Conservation (phyloP, 2,888 invertebrate genomes). For the Prionchulus punctatus region DNA sequence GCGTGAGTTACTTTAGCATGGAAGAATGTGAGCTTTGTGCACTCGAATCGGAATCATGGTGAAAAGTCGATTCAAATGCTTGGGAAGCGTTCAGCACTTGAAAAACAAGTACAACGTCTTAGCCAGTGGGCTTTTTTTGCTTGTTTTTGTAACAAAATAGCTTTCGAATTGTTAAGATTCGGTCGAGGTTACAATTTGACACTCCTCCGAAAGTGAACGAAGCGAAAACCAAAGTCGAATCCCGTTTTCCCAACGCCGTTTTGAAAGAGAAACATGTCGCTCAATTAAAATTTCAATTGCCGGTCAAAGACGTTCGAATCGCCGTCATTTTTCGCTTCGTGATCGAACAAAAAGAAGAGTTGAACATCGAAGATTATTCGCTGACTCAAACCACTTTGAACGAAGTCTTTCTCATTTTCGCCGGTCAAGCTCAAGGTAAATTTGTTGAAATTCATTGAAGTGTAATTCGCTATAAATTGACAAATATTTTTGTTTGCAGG, state of each 20-base stretch:
- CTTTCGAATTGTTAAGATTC: constrained; percentile 27
- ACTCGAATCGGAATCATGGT: constrained; percentile 29
- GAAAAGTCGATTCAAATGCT: constrained; percentile 22
- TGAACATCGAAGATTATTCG: constrained; percentile 41
- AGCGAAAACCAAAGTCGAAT: constrained; percentile 8
- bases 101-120: constrained; percentile 24
- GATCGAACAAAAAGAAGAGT: constrained; percentile 33
- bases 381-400: constrained; percentile 45
- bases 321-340: constrained; percentile 38
- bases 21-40: constrained; percentile 29
- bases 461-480: too few relatives aligned
- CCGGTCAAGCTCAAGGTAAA: too few relatives aligned
- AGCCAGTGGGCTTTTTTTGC: too few relatives aligned
- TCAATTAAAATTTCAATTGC: constrained; percentile 36
- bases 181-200: constrained; percentile 34
- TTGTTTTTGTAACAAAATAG: too few relatives aligned
- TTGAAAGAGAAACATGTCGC: constrained; percentile 33
- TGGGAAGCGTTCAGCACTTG: constrained; percentile 27
- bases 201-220: constrained; percentile 15
- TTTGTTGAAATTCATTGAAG: too few relatives aligned
- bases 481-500: too few relatives aligned
- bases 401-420: constrained; percentile 33
- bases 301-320: constrained; percentile 20
- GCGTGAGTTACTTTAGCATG: constrained; percentile 24
- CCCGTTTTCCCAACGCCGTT: constrained; percentile 13